phyloP scores from a whole-genome alignment of 2,113 vertebrate species.

The Melanerpes formicivorus region DNA sequence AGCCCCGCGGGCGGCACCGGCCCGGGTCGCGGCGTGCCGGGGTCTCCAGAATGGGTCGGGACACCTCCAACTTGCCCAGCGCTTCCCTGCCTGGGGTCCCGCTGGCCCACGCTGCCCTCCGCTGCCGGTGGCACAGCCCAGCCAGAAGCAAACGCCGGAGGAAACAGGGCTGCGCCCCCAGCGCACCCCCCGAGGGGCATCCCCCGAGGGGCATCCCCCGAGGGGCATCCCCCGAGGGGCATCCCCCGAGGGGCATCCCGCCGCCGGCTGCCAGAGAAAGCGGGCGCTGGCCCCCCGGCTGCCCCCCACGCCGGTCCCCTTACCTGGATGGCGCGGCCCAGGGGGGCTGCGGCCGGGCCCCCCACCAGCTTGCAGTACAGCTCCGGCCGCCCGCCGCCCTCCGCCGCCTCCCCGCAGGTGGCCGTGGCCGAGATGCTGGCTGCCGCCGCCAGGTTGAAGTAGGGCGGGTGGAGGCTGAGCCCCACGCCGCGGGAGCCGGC shows the following conservation, averaged over 20 bases:
- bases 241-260: rapidly evolving
- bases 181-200: no score
- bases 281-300: background rate
- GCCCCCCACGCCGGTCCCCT: background rate
- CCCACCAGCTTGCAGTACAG: conserved; percentile 93
- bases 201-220: background rate
- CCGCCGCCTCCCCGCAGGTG: conserved; percentile 88
- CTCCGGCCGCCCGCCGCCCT: conserved; percentile 71
- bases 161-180: background rate
- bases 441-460: conserved; percentile 87
- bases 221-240: background rate
- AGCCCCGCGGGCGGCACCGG: no score
- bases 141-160: background rate
- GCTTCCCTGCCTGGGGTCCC: background rate
- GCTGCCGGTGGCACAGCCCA: background rate
- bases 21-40: no score
- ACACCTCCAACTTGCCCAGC: background rate
- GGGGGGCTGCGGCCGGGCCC: conserved; percentile 77
- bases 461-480: conserved; percentile 85
- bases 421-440: conserved; percentile 84
- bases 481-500: background rate
- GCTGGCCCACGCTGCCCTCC: background rate
- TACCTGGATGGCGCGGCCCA: conserved; percentile 88
- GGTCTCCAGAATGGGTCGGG: background rate
- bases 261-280: background rate